A percentile compares a stretch with the other conserved stretches of the same genome.
These are phyloP conservation scores for Apis mellifera DNA, from an alignment of 1,140 invertebrate genomes.

Conservation along the genomic window Amel_HAv3.1 CM009943.2:6746501-6747000, in stretches of 20 bases:
- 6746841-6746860: no score
- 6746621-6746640: conserved; percentile 31
- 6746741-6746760: conserved; percentile 34
- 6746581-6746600: conserved; percentile 5
- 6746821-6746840: not conserved
- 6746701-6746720: conserved; percentile 50
- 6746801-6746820: conserved; percentile 26
- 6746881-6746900: not conserved
- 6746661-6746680: conserved; percentile 8
- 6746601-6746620: not conserved
- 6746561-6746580: conserved; percentile 12
- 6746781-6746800: conserved; percentile 26
- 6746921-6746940: not conserved
- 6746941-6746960: conserved; percentile 44
- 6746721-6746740: conserved; percentile 35
- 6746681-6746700: conserved; percentile 38
- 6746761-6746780: conserved; percentile 13
- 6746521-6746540: not conserved
- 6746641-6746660: conserved; percentile 8
- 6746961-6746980: conserved; percentile 62
- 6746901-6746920: not conserved
- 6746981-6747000: not conserved
- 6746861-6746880: no score
- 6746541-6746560: not conserved
- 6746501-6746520: conserved; percentile 21